Conservation (phyloP, 2,113 vertebrate genomes). For the Dipodomys merriami region DNA sequence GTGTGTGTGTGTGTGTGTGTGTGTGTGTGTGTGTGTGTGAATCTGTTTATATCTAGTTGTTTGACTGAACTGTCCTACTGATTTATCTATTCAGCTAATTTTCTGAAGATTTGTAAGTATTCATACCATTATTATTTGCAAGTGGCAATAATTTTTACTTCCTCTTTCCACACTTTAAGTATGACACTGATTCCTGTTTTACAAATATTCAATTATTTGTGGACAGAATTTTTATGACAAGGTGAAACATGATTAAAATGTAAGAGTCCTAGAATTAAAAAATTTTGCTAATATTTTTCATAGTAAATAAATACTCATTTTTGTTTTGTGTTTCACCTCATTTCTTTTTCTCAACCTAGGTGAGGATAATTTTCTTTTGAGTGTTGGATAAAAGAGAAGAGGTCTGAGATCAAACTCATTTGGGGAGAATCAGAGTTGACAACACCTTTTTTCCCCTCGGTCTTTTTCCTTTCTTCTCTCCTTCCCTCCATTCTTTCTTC, state of each 20-base stretch:
- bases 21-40: not conserved
- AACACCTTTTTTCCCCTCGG: not conserved
- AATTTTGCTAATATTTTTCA: not conserved
- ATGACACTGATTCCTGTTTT: not conserved
- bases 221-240: not conserved
- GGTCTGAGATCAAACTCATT: not conserved
- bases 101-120: slow-evolving; percentile 13
- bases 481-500: not conserved
- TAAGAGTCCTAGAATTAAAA: not conserved
- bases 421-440: not conserved
- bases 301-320: not conserved
- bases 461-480: not conserved
- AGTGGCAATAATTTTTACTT: slow-evolving; percentile 26
- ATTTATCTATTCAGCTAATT: not conserved
- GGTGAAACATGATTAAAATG: not conserved
- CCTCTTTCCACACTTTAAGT: not conserved
- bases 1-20: not conserved
- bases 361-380: not conserved
- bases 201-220: slow-evolving; percentile 2
- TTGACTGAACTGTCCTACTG: not conserved
- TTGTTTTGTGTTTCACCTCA: not conserved
- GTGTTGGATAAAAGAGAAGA: not conserved
- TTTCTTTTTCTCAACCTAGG: not conserved
- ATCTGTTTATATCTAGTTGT: not conserved
- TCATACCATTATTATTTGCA: not conserved